Evolutionary conservation across 2,888 invertebrate species (phyloP).

Genomic region (Cylindroiulus punctatus): DNA sequence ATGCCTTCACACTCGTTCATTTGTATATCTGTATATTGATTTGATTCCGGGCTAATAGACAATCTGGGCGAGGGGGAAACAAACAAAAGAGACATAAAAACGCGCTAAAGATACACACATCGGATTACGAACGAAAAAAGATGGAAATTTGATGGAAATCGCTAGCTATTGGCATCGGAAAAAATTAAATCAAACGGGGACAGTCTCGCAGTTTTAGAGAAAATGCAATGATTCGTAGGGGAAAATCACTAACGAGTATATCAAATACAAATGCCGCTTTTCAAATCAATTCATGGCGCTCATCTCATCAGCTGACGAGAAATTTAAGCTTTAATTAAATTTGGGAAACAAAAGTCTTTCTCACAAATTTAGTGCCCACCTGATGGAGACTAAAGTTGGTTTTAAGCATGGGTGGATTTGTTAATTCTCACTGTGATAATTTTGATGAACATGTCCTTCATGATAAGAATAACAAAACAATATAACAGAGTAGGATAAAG

Average conservation of each 20-base stretch:
- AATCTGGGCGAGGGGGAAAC: not conserved
- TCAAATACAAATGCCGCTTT: not conserved
- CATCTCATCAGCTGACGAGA: not conserved
- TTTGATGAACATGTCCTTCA: not conserved
- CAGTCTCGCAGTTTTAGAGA: not conserved
- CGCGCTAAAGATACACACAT: slow-evolving; percentile 21
- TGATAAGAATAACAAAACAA: too few species aligned
- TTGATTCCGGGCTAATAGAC: slow-evolving; percentile 34
- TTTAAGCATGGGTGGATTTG: not conserved
- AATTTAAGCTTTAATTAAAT: slow-evolving; percentile 10
- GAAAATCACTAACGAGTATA: not conserved
- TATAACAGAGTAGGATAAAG: too few species aligned
- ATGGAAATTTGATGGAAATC: slow-evolving; percentile 38
- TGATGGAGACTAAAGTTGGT: not conserved
- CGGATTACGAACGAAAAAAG: slow-evolving; percentile 25
- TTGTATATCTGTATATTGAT: slow-evolving; percentile 19
- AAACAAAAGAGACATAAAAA: slow-evolving; percentile 3
- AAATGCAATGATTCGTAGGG: not conserved
- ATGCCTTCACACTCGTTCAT: slow-evolving; percentile 8
- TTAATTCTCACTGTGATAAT: not conserved
- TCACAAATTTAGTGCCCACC: not conserved
- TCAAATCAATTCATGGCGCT: not conserved
- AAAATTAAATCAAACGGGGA: not conserved
- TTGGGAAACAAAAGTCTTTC: not conserved
- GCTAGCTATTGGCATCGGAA: not conserved